Base-by-base conservation (phyloP, 2,888 invertebrate species). In the Hydrotaea cyrtoneurina region DNA sequence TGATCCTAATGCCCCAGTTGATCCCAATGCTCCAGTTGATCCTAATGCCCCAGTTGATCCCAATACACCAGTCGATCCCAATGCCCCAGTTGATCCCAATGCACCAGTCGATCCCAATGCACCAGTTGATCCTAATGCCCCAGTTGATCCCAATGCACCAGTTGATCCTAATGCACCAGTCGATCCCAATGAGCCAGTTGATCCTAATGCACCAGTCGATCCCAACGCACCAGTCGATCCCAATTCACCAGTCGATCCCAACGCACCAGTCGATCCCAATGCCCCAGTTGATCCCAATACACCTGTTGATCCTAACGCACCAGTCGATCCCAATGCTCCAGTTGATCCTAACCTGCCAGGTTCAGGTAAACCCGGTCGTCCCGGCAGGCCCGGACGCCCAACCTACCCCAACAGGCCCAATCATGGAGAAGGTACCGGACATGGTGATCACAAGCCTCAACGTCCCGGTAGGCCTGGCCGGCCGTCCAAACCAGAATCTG, bases 401-500 rank as follows among this genome's bases (percentile, higher is more conserved):
- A 2, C 53, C 21, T 13, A 31, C 43, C 0, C 72, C 83, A 5
- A 80, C 62, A 21, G 59, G 57, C 4, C 74, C 82, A 21, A 66
- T 76, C 0, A 26, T 23, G 11, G 10, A 10, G 50, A 72, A n/a
- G 83, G 82, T 8, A 82, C 62, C 72, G 66, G 64, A 5, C 46
- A 77, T 21, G 79, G 57, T n/a, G 73, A 57, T n/a, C 66, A 26
- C 10, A 19, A 26, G 26, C 59, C 23, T 0, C 23, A 26, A 73
- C 87, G 36, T 62, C 76, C n/a, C 83, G 84, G 46, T 82, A 88
- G 1, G 69, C 82, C 10, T 53, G 85, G 78, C 13, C 64, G 69
- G 15, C 50, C 53, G 57, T 15, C 21, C 73, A 55, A 62, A 21
- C 75, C 87, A 5, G 76, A 81, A 5, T 87, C 89, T 15, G 85